Percentiles rank a stretch among this genome's conserved stretches.
phyloP scores from a whole-genome alignment of 1,140 invertebrate species.

The Helicoverpa zea region DNA sequence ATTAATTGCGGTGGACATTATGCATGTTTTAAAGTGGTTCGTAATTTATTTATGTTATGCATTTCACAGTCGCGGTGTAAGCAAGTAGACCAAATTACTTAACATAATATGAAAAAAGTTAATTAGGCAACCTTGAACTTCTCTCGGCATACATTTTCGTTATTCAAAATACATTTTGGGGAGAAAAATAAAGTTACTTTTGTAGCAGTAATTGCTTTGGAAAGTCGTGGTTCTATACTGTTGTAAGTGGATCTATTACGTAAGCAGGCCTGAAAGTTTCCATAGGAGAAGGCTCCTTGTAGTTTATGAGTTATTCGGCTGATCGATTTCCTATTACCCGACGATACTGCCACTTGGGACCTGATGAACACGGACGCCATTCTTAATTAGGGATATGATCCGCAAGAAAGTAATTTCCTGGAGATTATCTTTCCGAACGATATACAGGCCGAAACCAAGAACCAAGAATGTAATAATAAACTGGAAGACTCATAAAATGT shows the following conservation, averaged over 20 bases:
- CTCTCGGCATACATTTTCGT: background rate
- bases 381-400: conserved; percentile 82
- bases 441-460: conserved; percentile 59
- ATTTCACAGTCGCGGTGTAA: background rate
- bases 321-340: conserved; percentile 59
- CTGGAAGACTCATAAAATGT: conserved; percentile 56
- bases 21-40: background rate
- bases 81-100: conserved; percentile 14
- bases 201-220: background rate
- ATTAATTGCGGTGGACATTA: conserved; percentile 26
- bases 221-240: background rate
- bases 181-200: background rate
- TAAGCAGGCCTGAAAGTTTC: conserved; percentile 39
- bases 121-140: conserved; percentile 15
- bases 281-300: conserved; percentile 24
- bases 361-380: conserved; percentile 65
- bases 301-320: conserved; percentile 54
- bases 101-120: conserved; percentile 1
- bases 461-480: conserved; percentile 58
- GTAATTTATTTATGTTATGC: conserved; percentile 23
- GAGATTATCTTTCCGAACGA: conserved; percentile 70
- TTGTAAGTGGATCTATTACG: conserved; percentile 3
- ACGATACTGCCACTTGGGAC: conserved; percentile 58
- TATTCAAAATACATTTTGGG: background rate
- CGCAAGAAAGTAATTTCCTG: conserved; percentile 79